Conservation (phyloP, 2,888 invertebrate genomes). For the Sminthurinus aureus region DNA sequence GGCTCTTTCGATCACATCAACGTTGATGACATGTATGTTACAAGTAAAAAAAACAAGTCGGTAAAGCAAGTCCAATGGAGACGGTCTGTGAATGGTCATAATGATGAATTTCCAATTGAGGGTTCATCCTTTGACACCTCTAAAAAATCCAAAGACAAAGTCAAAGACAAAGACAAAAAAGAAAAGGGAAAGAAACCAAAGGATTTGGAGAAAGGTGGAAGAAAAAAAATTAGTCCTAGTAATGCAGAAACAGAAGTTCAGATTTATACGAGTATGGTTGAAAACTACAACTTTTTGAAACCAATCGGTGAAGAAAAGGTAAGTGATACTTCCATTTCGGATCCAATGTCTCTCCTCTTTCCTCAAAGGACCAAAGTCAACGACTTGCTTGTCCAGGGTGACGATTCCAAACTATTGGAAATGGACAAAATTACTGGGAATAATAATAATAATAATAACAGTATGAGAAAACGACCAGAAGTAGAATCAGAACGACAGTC, state of each 20-base stretch:
- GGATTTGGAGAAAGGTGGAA: neutral
- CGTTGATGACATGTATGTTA: slow-evolving; percentile 17
- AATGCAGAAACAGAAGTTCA: neutral
- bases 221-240: neutral
- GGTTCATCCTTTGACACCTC: no score
- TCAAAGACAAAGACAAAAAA: neutral
- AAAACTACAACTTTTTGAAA: neutral
- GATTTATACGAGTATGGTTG: neutral
- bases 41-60: neutral
- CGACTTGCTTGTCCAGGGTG: no score
- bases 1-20: neutral
- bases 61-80: neutral
- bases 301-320: neutral
- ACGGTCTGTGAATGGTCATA: neutral
- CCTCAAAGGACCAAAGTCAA: no score
- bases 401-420: neutral
- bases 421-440: neutral
- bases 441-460: no score
- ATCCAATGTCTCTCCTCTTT: neutral
- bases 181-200: no score
- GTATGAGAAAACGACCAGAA: neutral
- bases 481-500: no score
- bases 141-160: neutral
- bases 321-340: neutral
- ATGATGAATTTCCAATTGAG: slow-evolving; percentile 15